Percentiles rank a stretch among this genome's conserved stretches.
phyloP scores from a whole-genome alignment of 2,888 invertebrate species.

The Cosmopolites sordidus region DNA sequence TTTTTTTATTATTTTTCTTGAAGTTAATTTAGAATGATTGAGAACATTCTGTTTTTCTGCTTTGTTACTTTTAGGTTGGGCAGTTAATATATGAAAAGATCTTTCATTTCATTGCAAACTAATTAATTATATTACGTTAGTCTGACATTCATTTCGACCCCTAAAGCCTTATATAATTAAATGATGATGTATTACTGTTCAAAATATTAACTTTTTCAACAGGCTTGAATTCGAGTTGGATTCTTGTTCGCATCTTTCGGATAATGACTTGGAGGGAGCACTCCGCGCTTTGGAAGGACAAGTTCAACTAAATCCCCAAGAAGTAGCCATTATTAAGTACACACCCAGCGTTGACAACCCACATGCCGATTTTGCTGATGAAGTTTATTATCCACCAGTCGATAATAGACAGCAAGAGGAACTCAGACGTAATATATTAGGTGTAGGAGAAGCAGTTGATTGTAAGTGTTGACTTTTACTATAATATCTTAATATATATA shows the following conservation, averaged over 20 bases:
- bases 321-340: conserved; percentile 75
- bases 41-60: too few species aligned
- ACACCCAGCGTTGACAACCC: conserved; percentile 64
- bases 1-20: too few species aligned
- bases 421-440: conserved; percentile 51
- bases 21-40: too few species aligned
- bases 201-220: background rate
- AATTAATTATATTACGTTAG: too few species aligned
- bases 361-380: conserved; percentile 70
- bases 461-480: too few species aligned
- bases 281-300: conserved; percentile 52
- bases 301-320: conserved; percentile 58
- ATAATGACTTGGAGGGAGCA: conserved; percentile 54
- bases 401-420: conserved; percentile 45
- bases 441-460: conserved; percentile 48
- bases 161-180: too few species aligned
- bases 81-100: too few species aligned
- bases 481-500: too few species aligned
- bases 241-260: conserved; percentile 50
- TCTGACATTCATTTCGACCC: too few species aligned
- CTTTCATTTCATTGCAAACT: too few species aligned
- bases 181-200: too few species aligned
- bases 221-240: conserved; percentile 45
- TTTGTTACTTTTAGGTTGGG: too few species aligned
- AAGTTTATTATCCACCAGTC: conserved; percentile 70